Percentiles rank a stretch among this genome's conserved stretches.
Evolutionary conservation across 2,113 vertebrate genomes (phyloP).

Genomic region (Sisor rabdophorus): DNA sequence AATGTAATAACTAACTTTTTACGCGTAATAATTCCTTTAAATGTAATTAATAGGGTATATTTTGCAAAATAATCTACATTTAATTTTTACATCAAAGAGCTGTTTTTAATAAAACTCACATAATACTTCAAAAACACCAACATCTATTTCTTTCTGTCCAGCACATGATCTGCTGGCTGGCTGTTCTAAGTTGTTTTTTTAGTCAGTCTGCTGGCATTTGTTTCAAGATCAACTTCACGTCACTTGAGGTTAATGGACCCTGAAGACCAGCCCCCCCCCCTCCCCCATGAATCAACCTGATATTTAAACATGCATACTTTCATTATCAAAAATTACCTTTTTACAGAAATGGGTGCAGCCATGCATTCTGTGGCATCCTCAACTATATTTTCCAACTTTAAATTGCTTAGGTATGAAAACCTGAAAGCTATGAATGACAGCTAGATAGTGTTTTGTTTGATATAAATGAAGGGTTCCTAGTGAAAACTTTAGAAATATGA

Average conservation of each 20-base stretch:
- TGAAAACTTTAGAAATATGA: neutral
- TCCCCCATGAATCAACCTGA: neutral
- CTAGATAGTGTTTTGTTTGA: neutral
- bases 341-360: too few relatives aligned
- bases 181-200: neutral
- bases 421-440: too few relatives aligned
- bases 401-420: neutral
- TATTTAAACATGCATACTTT: neutral
- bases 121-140: neutral
- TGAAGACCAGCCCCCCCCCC: neutral
- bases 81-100: too few relatives aligned
- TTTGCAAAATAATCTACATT: too few relatives aligned
- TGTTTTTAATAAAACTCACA: neutral
- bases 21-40: neutral
- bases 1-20: too few relatives aligned
- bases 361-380: neutral
- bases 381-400: neutral
- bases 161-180: neutral
- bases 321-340: neutral
- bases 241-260: conserved; percentile 5
- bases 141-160: neutral
- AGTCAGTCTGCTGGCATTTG: neutral
- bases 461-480: neutral
- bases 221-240: neutral
- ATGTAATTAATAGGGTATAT: neutral